Evolutionary conservation across 2,888 invertebrate genomes (phyloP), one percentile per base, ranked within the genome.

Genomic region (Capitulum mitella): DNA sequence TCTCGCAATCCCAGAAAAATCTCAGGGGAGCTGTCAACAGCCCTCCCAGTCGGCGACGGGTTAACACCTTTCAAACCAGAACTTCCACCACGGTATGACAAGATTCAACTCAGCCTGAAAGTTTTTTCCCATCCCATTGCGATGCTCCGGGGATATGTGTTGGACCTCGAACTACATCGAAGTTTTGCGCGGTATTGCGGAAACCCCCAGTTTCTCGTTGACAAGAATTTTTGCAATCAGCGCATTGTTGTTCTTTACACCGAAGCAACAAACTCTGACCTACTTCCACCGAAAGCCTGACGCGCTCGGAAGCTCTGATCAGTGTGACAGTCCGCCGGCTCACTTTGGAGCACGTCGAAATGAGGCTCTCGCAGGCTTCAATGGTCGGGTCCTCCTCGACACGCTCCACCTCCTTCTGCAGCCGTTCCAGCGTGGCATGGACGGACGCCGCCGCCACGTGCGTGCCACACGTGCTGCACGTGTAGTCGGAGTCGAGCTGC

Each of bases 401-500:
- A 10, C 6, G 22, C 26, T 26, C 26, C 26, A 40, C 70, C 70
- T 40, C 37, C 12, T 37, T 26, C 26, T 37, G 16, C 26, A 70
- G 70, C 22, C 8, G 26, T 1, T 16, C 22, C 14, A 70, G 8
- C 37, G 40, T 40, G 70, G 40, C 8, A 12, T 40, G 70, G 16
- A 70, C 70, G 0, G 37, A 40, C 37, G 26, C 70, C 37, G 37
- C 70, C 6, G 29, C 3, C 70, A 70, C 70, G 37, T 37, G 70
- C 10, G 70, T 40, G 26, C 70, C 70, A 34, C 70, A 70, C 70
- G 70, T 26, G 37, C 19, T 22, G 40, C 70, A 70, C 37, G 37
- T 26, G 70, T 12, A 70, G 37, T 40, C 37, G 26, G 70, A 16
- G 16, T 70, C 37, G 34, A 70, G 74, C 81, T 81, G 80, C 26